Conservation (phyloP, 2,797 vertebrate genomes). For the Discoglossus pictus region DNA sequence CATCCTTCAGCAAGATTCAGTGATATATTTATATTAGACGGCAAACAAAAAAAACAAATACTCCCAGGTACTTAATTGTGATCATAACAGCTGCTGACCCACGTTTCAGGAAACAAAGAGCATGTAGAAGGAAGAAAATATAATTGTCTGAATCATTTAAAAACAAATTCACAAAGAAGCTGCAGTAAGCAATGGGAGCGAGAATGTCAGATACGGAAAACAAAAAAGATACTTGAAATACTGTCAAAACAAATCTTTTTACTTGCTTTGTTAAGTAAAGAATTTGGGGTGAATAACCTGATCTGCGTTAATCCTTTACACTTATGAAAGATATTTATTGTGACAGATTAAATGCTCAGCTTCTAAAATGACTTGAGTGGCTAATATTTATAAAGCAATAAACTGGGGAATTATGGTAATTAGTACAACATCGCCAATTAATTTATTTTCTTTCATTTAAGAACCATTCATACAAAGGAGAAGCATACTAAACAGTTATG, state of each 20-base stretch:
- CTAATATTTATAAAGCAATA: slow-evolving; percentile 70
- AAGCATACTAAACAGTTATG: slow-evolving; percentile 44
- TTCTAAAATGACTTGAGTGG: slow-evolving; percentile 65
- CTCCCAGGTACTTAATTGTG: slow-evolving; percentile 9
- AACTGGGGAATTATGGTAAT: slow-evolving; percentile 62
- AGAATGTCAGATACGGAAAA: slow-evolving; percentile 22
- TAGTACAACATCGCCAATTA: slow-evolving; percentile 61
- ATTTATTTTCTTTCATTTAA: slow-evolving; percentile 61
- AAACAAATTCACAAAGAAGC: slow-evolving; percentile 50
- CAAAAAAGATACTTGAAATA: slow-evolving; percentile 50
- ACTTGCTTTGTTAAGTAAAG: slow-evolving; percentile 56
- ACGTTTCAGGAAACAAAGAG: slow-evolving; percentile 24
- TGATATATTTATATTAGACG: neutral
- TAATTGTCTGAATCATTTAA: slow-evolving; percentile 42
- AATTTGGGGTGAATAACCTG: slow-evolving; percentile 64
- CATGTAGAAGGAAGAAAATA: slow-evolving; percentile 23
- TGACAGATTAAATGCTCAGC: slow-evolving; percentile 66
- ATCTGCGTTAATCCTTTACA: slow-evolving; percentile 65
- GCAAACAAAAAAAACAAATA: slow-evolving; percentile 13
- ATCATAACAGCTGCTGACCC: slow-evolving; percentile 31
- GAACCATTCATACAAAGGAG: slow-evolving; percentile 52
- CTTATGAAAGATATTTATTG: slow-evolving; percentile 63
- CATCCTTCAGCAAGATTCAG: neutral
- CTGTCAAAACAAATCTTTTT: slow-evolving; percentile 59
- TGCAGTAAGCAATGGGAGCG: slow-evolving; percentile 9